A percentile compares a stretch with the other conserved stretches of the same genome.
Conservation (phyloP, 2,797 vertebrate genomes). For the Adelosebastes latens region DNA sequence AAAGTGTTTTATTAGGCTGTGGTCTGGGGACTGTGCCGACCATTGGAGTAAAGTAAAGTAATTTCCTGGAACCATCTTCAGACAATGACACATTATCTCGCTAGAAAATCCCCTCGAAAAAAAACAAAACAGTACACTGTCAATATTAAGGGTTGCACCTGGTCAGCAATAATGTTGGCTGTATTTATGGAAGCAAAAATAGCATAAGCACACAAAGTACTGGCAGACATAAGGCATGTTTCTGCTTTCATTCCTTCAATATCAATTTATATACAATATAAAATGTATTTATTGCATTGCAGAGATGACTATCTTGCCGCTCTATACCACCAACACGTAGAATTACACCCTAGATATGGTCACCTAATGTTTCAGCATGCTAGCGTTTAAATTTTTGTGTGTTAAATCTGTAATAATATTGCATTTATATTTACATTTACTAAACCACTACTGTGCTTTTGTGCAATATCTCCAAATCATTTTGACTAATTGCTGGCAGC, state of each 20-base stretch:
- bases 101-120: constrained; percentile 15
- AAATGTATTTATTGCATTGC: not conserved
- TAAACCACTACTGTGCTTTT: not conserved
- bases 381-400: not conserved
- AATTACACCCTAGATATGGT: not conserved
- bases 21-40: constrained; percentile 51
- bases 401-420: not conserved
- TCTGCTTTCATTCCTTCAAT: constrained; percentile 23
- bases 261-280: not conserved
- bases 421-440: not conserved
- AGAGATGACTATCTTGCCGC: not conserved
- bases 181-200: constrained; percentile 50
- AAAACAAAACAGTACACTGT: not conserved
- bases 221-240: constrained; percentile 2
- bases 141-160: constrained; percentile 42
- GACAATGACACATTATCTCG: constrained; percentile 63
- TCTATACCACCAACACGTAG: not conserved
- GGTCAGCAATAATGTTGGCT: constrained; percentile 39
- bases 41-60: constrained; percentile 56
- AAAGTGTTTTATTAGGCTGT: constrained; percentile 65
- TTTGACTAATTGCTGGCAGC: not conserved
- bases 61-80: constrained; percentile 62
- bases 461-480: not conserved
- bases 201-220: constrained; percentile 20
- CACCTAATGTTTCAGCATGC: not conserved